Conservation (phyloP, 2,113 vertebrate genomes). For the Scytalopus superciliaris region DNA sequence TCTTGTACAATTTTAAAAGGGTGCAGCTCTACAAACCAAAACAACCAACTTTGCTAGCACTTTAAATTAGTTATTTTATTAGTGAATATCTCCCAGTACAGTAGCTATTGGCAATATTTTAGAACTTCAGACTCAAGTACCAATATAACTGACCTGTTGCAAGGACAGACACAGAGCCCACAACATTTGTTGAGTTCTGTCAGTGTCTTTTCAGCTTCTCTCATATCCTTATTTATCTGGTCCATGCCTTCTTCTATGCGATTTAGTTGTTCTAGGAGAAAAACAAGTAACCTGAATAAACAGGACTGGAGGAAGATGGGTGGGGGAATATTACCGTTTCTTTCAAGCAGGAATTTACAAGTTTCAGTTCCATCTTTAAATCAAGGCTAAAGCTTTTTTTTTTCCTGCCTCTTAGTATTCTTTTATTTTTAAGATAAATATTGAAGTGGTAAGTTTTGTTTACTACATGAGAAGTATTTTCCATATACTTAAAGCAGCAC, state of each 20-base stretch:
- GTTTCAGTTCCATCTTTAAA: background rate
- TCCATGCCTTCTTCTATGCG: constrained; percentile 92
- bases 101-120: background rate
- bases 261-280: constrained; percentile 86
- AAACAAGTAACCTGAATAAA: constrained; percentile 4
- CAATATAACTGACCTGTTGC: constrained; percentile 85
- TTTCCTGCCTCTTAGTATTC: background rate
- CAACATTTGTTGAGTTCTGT: constrained; percentile 96
- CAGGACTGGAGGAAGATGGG: accelerated
- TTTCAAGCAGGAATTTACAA: background rate
- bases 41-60: background rate
- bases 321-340: background rate
- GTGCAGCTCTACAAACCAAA: background rate
- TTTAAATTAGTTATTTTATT: background rate
- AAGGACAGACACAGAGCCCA: constrained; percentile 94
- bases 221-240: constrained; percentile 98
- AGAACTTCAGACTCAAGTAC: background rate
- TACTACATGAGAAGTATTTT: background rate
- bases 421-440: background rate
- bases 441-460: background rate
- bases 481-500: background rate
- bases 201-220: constrained; percentile 91
- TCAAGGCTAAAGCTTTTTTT: background rate
- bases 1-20: background rate
- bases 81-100: background rate